Evolutionary conservation across 1,140 invertebrate species (phyloP).

Genomic region (Achatina immaculata): DNA sequence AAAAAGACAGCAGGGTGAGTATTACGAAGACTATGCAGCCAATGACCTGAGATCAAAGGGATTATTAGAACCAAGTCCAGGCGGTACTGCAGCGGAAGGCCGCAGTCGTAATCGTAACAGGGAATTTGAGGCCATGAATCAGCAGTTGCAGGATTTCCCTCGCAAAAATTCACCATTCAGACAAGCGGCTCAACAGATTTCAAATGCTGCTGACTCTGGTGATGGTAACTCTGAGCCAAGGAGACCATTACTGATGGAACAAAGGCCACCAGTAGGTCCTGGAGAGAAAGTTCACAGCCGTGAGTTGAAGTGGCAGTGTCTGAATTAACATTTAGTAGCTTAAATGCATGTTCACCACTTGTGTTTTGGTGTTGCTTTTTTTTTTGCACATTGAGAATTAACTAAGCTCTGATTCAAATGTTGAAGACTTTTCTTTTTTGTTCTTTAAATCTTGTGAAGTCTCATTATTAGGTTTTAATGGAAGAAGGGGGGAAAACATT

Average conservation of each 20-base stretch:
- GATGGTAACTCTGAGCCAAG: not conserved
- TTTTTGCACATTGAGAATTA: no score
- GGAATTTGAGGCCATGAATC: conserved; percentile 47
- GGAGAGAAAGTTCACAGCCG: not conserved
- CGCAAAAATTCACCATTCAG: not conserved
- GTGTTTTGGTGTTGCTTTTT: not conserved
- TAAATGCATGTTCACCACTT: conserved; percentile 9
- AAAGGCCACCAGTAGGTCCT: no score
- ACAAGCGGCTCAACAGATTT: not conserved
- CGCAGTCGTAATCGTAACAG: conserved; percentile 49
- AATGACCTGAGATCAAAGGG: conserved; percentile 40
- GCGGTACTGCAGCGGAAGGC: conserved; percentile 4
- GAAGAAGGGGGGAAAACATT: no score
- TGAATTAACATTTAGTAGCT: no score
- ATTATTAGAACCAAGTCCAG: not conserved
- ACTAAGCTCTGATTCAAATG: no score
- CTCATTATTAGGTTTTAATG: no score
- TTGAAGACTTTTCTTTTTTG: no score
- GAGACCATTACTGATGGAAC: no score
- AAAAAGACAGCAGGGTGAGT: conserved; percentile 22
- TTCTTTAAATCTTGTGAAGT: no score
- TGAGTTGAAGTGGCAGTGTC: conserved; percentile 9
- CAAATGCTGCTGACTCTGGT: not conserved
- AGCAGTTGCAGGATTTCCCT: conserved; percentile 38
- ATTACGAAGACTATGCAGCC: conserved; percentile 45